Evolutionary conservation across 2,113 vertebrate species (phyloP), one percentile per base, ranked within the genome.

Genomic region (Lepus americanus): DNA sequence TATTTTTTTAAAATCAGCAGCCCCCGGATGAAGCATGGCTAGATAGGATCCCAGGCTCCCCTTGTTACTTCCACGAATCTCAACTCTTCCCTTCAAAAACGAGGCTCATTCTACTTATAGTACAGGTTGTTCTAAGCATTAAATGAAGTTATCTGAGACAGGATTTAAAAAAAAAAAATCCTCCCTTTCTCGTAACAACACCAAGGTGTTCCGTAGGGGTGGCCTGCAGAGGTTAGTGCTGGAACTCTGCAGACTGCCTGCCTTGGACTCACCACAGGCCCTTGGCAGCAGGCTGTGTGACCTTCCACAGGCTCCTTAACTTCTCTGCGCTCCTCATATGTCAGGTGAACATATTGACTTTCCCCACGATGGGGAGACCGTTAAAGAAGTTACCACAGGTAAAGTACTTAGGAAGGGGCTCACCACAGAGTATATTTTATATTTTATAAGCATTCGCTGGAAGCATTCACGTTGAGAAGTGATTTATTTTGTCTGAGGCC

Each of bases 41-140:
- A 73, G 49, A 79, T 78, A 78, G 39, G 64, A 90, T 73, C 9
- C 17, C 81, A 87, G 51, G 8, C 31, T 66, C 49, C 19, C 90
- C 66, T 83, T 93, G 59, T 73, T 66, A 64, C 36, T 94, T 92
- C 29, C 76, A 36, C 74, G n/a, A 76, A 76, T 89, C 31, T 92
- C 39, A 93, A 59, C 69, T 77, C 53, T 95, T 36, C n/a, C 23
- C 79, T 79, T 39, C 88, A n/a, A 86, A 92, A 44, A 10, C 70
- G 53, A 87, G 44, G 44, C 63, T 77, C 85, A 69, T 89, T 91
- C 83, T 59, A 73, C 19, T 44, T 73, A 20, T 1, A 64, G 82
- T 77, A 88, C n/a, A 87, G 19, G 19, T 22, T 63, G 55, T 82
- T 72, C 6, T 61, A 86, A 87, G 73, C n/a, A 85, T 73, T 88